Base-by-base conservation (phyloP, 2,888 invertebrate genomes). In the Lampropteryx suffumata region DNA sequence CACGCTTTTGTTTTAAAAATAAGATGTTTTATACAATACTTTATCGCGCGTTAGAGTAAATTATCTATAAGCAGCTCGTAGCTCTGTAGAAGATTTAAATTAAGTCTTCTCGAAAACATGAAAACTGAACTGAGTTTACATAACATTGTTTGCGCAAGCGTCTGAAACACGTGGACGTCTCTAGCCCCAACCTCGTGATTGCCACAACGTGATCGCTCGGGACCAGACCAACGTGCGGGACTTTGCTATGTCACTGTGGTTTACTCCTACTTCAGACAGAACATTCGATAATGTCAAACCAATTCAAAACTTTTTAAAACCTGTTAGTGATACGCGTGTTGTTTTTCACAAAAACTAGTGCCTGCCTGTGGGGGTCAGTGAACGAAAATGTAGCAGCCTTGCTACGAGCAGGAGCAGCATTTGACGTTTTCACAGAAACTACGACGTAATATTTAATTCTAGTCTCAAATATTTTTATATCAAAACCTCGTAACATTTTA, bases 401-500 rank as follows among this genome's bases (percentile, higher is more conserved):
- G 30, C 40, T 47, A 39, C 21, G n/a, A n/a, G n/a, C n/a, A n/a
- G n/a, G 35, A 55, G 36, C 29, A 27, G 26, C 13, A 36, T 32
- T 32, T 54, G 58, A 48, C 41, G 42, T 61, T 61, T 58, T 41
- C 46, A 35, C 57, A 43, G 29, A 57, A 55, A 55, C 58, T 54
- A 58, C 57, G 61, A 41, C 53, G 57, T 55, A 55, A 53, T 57
- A 61, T 41, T 55, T 55, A 63, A 65, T 64, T 62, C 61, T 61
- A 69, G 64, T 67, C 60, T 47, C 63, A 67, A 76, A 73, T 66
- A 71, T 73, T 65, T 67, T 69, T 62, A 52, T 61, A 63, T 62
- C 64, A 69, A 75, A 77, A 73, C 73, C 76, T 73, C 66, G 69
- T 69, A 76, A 76, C 75, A 78, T 75, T 71, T 73, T 76, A 70